Evolutionary conservation across 2,888 invertebrate genomes (phyloP).

Genomic region (Abrostola triplasia): DNA sequence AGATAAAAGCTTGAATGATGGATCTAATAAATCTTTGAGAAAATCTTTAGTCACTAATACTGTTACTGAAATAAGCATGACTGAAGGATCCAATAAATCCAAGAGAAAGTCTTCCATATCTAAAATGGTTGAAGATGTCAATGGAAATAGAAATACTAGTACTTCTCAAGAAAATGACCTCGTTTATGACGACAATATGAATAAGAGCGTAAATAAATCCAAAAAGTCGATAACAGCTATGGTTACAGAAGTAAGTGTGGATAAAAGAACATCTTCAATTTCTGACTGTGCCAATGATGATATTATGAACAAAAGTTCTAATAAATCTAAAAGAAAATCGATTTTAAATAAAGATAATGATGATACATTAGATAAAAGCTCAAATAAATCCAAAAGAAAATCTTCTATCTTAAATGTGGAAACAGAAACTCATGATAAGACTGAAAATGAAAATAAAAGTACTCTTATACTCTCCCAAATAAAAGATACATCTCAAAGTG

Average conservation of each 20-base stretch:
- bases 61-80: slow-evolving; percentile 18
- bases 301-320: slow-evolving; percentile 8
- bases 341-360: slow-evolving; percentile 16
- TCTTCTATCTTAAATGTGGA: slow-evolving; percentile 46
- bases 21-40: background rate
- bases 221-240: slow-evolving; percentile 13
- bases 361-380: slow-evolving; percentile 40
- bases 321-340: slow-evolving; percentile 41
- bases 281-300: background rate
- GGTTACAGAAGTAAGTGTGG: slow-evolving; percentile 9
- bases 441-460: slow-evolving; percentile 56
- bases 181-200: background rate
- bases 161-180: background rate
- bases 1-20: background rate
- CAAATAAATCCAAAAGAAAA: slow-evolving; percentile 61
- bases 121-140: background rate
- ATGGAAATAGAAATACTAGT: background rate
- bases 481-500: slow-evolving; percentile 70
- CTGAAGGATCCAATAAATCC: slow-evolving; percentile 33
- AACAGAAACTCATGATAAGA: slow-evolving; percentile 39
- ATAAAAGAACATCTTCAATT: slow-evolving; percentile 9
- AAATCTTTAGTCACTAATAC: background rate
- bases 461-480: slow-evolving; percentile 76
- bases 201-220: slow-evolving; percentile 7
- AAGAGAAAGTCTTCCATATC: slow-evolving; percentile 41